phyloP scores from a whole-genome alignment of 2,888 invertebrate species.

The Cerceris rybyensis region DNA sequence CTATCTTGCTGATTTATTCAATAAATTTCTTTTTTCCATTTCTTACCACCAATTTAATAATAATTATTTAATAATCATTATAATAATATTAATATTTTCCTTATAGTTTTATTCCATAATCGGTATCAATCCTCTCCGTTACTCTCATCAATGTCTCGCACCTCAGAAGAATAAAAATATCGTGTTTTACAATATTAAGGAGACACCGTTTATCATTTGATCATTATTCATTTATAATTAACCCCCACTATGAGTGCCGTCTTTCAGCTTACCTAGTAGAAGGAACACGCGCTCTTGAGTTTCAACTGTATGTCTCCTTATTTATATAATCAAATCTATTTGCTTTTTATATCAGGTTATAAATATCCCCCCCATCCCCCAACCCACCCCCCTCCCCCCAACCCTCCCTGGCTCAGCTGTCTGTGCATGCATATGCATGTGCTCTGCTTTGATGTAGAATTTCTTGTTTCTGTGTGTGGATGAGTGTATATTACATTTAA shows the following conservation, averaged over 20 bases:
- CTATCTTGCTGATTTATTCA: conserved; percentile 74
- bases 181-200: conserved; percentile 76
- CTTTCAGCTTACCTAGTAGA: conserved; percentile 66
- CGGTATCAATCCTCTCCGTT: conserved; percentile 68
- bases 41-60: conserved; percentile 77
- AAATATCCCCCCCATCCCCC: conserved; percentile 61
- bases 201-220: conserved; percentile 72
- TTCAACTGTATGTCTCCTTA: conserved; percentile 64
- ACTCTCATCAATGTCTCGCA: conserved; percentile 73
- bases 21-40: conserved; percentile 69
- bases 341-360: conserved; percentile 72
- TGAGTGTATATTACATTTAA: conserved; percentile 70
- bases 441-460: conserved; percentile 55
- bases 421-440: conserved; percentile 58
- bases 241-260: conserved; percentile 66
- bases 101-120: conserved; percentile 70
- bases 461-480: conserved; percentile 50
- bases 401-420: conserved; percentile 50
- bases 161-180: conserved; percentile 79
- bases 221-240: conserved; percentile 70
- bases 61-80: conserved; percentile 73
- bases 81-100: conserved; percentile 76
- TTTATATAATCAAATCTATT: conserved; percentile 72
- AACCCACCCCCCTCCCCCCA: conserved; percentile 13
- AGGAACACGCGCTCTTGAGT: conserved; percentile 72